Conservation (phyloP, 2,113 vertebrate genomes). For the Misgurnus mizolepis region DNA sequence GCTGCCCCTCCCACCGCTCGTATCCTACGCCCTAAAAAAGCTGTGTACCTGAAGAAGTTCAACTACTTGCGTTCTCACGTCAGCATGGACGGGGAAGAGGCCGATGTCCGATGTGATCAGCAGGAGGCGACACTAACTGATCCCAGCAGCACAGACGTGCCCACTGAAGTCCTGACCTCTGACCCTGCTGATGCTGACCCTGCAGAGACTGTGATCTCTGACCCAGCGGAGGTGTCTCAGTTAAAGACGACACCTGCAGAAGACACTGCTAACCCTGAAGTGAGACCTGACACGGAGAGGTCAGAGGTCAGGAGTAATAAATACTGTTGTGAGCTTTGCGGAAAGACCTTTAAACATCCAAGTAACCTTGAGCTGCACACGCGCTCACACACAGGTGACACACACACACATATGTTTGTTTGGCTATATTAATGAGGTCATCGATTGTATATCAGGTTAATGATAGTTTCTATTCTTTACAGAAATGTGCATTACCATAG, state of each 20-base stretch:
- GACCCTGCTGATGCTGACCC: constrained; percentile 29
- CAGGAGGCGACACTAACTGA: constrained; percentile 50
- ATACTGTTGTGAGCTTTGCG: constrained; percentile 87
- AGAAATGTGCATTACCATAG: too few relatives aligned
- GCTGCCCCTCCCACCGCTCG: constrained; percentile 62
- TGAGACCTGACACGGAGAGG: constrained; percentile 27
- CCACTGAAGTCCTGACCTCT: neutral
- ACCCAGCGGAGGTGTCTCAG: constrained; percentile 61
- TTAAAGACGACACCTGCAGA: constrained; percentile 22
- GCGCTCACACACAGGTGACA: constrained; percentile 92
- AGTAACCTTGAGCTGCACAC: constrained; percentile 97
- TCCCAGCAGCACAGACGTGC: constrained; percentile 45
- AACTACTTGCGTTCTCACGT: constrained; percentile 89
- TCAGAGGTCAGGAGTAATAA: constrained; percentile 75
- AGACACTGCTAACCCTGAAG: constrained; percentile 4
- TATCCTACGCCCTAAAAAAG: constrained; percentile 85
- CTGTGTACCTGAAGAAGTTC: constrained; percentile 89
- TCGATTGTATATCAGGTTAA: too few relatives aligned
- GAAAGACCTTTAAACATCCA: constrained; percentile 95
- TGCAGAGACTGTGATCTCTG: constrained; percentile 20
- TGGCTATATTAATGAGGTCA: too few relatives aligned
- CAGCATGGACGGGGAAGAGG: constrained; percentile 68
- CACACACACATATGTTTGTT: neutral
- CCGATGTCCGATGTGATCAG: constrained; percentile 55
- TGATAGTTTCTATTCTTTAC: too few relatives aligned